A percentile compares a stretch with the other conserved stretches of the same genome.
Evolutionary conservation across 1,140 invertebrate species (phyloP).

Genomic region (Drosophila varians): DNA sequence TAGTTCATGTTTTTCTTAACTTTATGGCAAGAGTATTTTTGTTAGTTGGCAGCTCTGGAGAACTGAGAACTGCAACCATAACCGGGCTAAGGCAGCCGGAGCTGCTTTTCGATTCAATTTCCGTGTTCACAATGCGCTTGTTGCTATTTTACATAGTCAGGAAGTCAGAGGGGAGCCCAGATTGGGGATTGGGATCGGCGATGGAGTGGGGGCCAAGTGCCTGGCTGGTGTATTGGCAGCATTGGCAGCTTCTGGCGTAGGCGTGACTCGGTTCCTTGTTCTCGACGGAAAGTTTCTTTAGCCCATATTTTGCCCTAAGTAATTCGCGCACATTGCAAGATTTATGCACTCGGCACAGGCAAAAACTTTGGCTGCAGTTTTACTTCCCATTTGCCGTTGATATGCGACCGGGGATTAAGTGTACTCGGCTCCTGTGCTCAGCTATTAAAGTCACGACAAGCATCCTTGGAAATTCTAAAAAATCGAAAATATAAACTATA

Average conservation of each 20-base stretch:
- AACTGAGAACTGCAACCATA: constrained; percentile 27
- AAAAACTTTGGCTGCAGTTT: constrained; percentile 38
- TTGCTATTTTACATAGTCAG: constrained; percentile 72
- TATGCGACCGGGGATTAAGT: constrained; percentile 60
- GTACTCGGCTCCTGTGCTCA: constrained; percentile 12
- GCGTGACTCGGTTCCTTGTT: constrained; percentile 68
- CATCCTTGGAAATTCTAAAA: too few relatives aligned
- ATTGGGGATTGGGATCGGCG: constrained; percentile 8
- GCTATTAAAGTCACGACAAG: constrained; percentile 1
- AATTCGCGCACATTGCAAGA: constrained; percentile 68
- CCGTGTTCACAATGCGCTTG: constrained; percentile 71
- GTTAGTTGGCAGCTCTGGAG: constrained; percentile 31
- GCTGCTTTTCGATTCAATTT: constrained; percentile 76
- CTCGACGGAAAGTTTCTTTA: constrained; percentile 49
- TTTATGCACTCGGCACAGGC: constrained; percentile 59
- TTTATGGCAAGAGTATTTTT: constrained; percentile 67
- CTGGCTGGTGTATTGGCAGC: constrained; percentile 50
- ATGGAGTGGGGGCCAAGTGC: not conserved
- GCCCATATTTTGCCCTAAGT: constrained; percentile 58
- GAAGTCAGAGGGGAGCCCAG: constrained; percentile 19
- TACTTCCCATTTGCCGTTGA: constrained; percentile 35
- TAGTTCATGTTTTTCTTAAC: constrained; percentile 63
- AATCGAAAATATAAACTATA: too few relatives aligned
- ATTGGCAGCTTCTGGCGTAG: constrained; percentile 65
- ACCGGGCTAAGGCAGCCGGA: constrained; percentile 12